phyloP scores from a whole-genome alignment of 1,140 invertebrate genomes.

The Drosophila jambulina region DNA sequence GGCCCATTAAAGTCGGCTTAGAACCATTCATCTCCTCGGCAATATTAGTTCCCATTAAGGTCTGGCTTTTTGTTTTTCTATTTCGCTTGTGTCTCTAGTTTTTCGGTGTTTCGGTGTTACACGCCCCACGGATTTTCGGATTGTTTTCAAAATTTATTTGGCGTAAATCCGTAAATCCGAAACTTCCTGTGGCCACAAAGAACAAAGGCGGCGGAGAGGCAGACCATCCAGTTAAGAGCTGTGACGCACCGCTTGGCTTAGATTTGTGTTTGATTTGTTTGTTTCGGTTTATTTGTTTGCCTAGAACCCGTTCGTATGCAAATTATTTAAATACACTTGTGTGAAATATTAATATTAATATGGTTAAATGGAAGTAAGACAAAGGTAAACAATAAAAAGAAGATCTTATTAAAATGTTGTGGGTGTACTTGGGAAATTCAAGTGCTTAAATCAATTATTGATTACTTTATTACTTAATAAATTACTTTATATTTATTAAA shows the following conservation, averaged over 20 bases:
- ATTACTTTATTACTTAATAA: too few species aligned
- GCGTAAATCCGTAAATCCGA: slow-evolving; percentile 52
- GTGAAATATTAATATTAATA: not conserved
- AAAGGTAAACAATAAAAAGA: not conserved
- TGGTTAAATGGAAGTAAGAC: not conserved
- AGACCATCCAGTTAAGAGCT: slow-evolving; percentile 23
- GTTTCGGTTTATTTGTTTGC: slow-evolving; percentile 44
- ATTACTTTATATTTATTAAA: not conserved
- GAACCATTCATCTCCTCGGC: slow-evolving; percentile 45
- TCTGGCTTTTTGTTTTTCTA: slow-evolving; percentile 32
- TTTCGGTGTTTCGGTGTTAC: slow-evolving; percentile 38
- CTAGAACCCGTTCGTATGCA: slow-evolving; percentile 36
- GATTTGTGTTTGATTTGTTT: slow-evolving; percentile 32
- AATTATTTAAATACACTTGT: slow-evolving; percentile 17
- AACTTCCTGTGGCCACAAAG: slow-evolving; percentile 50
- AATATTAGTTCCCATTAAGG: slow-evolving; percentile 38
- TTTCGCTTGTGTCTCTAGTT: slow-evolving; percentile 9
- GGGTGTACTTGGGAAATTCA: not conserved
- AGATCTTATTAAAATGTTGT: too few species aligned
- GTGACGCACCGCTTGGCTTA: slow-evolving; percentile 22
- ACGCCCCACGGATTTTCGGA: slow-evolving; percentile 38
- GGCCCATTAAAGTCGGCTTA: slow-evolving; percentile 49
- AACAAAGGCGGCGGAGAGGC: slow-evolving; percentile 21
- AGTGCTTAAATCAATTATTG: not conserved
- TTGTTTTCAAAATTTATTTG: slow-evolving; percentile 54